A percentile compares a stretch with the other conserved stretches of the same genome.
Evolutionary conservation across 2,113 vertebrate species (phyloP).

Genomic region (Rhombomys opimus): DNA sequence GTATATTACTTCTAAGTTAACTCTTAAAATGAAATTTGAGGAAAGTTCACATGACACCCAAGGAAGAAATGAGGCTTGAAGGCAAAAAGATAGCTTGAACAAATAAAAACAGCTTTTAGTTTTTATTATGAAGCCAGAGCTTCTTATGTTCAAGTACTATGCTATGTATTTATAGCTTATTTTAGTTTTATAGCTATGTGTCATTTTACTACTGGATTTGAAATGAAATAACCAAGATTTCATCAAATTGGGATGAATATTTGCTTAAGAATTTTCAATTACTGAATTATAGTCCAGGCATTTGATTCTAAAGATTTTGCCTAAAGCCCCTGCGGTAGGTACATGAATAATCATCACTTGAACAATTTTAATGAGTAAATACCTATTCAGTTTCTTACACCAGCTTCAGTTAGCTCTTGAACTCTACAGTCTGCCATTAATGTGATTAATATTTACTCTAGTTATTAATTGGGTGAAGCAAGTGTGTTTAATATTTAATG

Average conservation of each 20-base stretch:
- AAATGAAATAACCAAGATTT: background rate
- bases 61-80: constrained; percentile 28
- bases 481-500: constrained; percentile 70
- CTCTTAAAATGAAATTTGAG: background rate
- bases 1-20: background rate
- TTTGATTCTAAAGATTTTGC: background rate
- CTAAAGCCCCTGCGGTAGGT: background rate
- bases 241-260: background rate
- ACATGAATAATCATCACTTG: background rate
- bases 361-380: constrained; percentile 43
- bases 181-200: background rate
- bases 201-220: background rate
- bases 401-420: constrained; percentile 46
- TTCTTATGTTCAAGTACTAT: background rate
- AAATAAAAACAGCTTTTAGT: background rate
- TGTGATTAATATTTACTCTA: constrained; percentile 68
- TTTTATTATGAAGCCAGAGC: background rate
- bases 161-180: background rate
- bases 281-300: background rate
- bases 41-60: background rate
- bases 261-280: background rate
- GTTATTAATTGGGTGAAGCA: constrained; percentile 67
- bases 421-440: constrained; percentile 44
- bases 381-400: background rate
- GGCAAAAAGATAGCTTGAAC: background rate